Percentiles rank a stretch among this genome's conserved stretches.
Conservation (phyloP, 2,888 invertebrate species). For the Leptinotarsa rubiginosa region DNA sequence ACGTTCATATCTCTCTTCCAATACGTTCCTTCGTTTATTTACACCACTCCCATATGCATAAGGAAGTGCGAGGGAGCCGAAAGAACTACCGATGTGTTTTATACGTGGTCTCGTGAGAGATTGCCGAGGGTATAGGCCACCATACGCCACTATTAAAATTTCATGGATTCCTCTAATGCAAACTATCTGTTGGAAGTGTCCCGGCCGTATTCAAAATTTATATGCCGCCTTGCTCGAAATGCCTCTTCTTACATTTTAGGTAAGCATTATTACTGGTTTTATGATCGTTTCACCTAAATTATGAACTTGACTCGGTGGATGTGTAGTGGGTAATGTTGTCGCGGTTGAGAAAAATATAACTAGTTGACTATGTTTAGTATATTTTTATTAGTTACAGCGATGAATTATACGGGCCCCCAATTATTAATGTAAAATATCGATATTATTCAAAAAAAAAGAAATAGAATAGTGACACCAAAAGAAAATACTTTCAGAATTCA, state of each 20-base stretch:
- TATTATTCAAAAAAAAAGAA: too few species aligned
- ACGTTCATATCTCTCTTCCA: constrained; percentile 38
- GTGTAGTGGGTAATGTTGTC: neutral
- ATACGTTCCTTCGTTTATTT: constrained; percentile 32
- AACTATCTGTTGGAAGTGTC: constrained; percentile 54
- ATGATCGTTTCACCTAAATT: constrained; percentile 33
- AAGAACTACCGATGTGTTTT: constrained; percentile 40
- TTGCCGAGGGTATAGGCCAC: constrained; percentile 47
- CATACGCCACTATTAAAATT: constrained; percentile 54
- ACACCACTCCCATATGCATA: constrained; percentile 25
- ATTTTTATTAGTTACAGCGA: neutral
- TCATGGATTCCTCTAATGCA: constrained; percentile 55
- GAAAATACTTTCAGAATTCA: too few species aligned
- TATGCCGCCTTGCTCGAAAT: constrained; percentile 32
- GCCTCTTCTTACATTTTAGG: constrained; percentile 34
- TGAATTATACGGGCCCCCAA: neutral
- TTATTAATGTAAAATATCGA: too few species aligned
- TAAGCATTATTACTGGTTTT: constrained; percentile 34
- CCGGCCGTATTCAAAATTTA: constrained; percentile 54
- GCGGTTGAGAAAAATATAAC: neutral
- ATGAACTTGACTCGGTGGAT: constrained; percentile 19
- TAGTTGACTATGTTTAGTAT: neutral
- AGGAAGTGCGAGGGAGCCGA: constrained; percentile 6
- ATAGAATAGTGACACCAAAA: too few species aligned
- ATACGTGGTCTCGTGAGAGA: constrained; percentile 44